Percentiles rank a stretch among this genome's conserved stretches.
These are phyloP conservation scores for Henricia sp. DNA, from an alignment of 53 echinoderm and acorn worm genomes.

Conservation along the genomic window DNA sequence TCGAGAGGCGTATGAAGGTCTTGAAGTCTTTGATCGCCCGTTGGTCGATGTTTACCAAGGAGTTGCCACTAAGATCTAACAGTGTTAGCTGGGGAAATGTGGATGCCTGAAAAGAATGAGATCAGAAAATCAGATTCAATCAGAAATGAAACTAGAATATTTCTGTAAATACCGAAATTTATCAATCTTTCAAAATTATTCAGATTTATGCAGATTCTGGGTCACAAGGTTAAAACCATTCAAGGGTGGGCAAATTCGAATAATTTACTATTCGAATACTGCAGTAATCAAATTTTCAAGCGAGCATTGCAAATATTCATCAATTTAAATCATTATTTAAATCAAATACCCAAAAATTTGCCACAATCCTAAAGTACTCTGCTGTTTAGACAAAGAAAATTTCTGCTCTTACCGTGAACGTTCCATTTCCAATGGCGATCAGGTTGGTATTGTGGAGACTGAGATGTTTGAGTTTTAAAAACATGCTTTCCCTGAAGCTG, in stretches of 20 bases:
- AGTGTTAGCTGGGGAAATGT: constrained; percentile 60
- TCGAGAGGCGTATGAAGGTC: constrained; percentile 53
- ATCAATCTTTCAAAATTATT: neutral
- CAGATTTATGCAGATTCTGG: neutral
- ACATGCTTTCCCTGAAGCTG: constrained; percentile 8
- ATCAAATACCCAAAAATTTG: too few relatives aligned
- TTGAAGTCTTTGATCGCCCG: constrained; percentile 10
- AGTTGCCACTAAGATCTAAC: constrained; percentile 78
- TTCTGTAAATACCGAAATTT: neutral
- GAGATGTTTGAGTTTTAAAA: constrained; percentile 31
- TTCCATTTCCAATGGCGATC: constrained; percentile 22
- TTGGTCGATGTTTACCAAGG: constrained; percentile 42
- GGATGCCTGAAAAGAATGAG: constrained; percentile 8
- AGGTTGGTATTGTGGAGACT: constrained; percentile 65
- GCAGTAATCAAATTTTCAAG: too few relatives aligned
- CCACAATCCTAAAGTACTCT: too few relatives aligned
- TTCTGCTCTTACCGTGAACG: constrained; percentile 46
- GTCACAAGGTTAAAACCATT: neutral
- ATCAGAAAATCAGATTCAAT: neutral
- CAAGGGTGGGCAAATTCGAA: too few relatives aligned
- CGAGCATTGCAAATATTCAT: too few relatives aligned
- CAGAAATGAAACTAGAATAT: neutral
- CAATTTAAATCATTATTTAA: too few relatives aligned
- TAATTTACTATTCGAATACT: too few relatives aligned
- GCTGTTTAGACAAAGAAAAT: too few relatives aligned